These are phyloP conservation scores for Pangasianodon gigas DNA, from an alignment of 2,113 vertebrate genomes.

Conservation along the genomic window DNA sequence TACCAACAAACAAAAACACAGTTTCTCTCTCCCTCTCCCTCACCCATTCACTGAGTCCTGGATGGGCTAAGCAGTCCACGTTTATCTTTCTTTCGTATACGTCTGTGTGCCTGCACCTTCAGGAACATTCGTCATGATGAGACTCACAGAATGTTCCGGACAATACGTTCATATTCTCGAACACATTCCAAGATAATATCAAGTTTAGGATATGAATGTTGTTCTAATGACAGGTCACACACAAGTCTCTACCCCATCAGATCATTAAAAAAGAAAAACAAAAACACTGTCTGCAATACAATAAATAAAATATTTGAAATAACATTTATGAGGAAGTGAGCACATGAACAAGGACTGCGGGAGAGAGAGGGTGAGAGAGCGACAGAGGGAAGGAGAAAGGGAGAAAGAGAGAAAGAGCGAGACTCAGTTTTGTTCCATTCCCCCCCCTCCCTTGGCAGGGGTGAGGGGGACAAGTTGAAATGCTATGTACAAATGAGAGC, in stretches of 20 bases:
- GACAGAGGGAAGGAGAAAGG: constrained; percentile 57
- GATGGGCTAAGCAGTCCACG: constrained; percentile 25
- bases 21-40: constrained; percentile 72
- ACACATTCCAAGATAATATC: constrained; percentile 23
- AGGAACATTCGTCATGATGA: constrained; percentile 24
- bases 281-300: constrained; percentile 64
- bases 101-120: constrained; percentile 34
- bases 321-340: constrained; percentile 64
- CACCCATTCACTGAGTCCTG: constrained; percentile 55
- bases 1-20: constrained; percentile 78
- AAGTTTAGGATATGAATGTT: constrained; percentile 47
- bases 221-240: constrained; percentile 44
- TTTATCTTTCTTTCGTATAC: neutral
- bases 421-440: constrained; percentile 71
- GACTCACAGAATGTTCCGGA: constrained; percentile 22
- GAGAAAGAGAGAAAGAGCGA: constrained; percentile 65
- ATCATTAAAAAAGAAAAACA: constrained; percentile 39
- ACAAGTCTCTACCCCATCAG: constrained; percentile 44
- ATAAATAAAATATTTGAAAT: constrained; percentile 76
- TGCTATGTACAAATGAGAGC: constrained; percentile 77
- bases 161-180: constrained; percentile 2
- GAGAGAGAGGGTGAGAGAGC: constrained; percentile 40
- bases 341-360: constrained; percentile 49
- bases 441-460: constrained; percentile 58
- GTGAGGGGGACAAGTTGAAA: constrained; percentile 61